These are phyloP conservation scores for Argyra leucocephala DNA, from an alignment of 2,888 invertebrate species.

Conservation along the genomic window DNA sequence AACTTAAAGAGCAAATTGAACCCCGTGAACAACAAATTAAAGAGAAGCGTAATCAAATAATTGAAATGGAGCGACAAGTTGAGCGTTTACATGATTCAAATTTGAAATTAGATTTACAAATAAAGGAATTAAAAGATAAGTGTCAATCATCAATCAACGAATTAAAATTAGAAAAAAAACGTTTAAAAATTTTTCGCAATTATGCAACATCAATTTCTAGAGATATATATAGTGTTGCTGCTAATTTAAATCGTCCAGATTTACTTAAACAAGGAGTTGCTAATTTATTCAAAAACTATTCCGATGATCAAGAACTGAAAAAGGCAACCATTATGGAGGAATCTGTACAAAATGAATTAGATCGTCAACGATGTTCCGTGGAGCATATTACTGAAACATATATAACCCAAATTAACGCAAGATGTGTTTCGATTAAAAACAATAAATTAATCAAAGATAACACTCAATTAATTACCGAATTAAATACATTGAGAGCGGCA, in stretches of 20 bases:
- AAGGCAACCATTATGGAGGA: constrained; percentile 57
- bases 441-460: constrained; percentile 62
- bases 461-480: constrained; percentile 59
- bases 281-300: constrained; percentile 49
- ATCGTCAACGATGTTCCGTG: constrained; percentile 71
- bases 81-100: constrained; percentile 69
- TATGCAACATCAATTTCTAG: constrained; percentile 65
- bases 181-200: constrained; percentile 52
- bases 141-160: constrained; percentile 62
- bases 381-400: constrained; percentile 45
- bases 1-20: constrained; percentile 76
- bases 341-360: constrained; percentile 65
- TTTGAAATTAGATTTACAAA: constrained; percentile 56
- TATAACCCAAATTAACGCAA: constrained; percentile 21
- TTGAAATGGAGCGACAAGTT: constrained; percentile 73
- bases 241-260: constrained; percentile 63
- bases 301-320: constrained; percentile 58
- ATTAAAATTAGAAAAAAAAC: constrained; percentile 54
- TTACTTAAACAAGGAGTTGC: constrained; percentile 35
- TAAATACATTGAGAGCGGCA: constrained; percentile 61
- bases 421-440: not conserved
- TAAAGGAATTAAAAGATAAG: constrained; percentile 69
- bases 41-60: constrained; percentile 70
- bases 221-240: constrained; percentile 71
- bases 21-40: constrained; percentile 77